A percentile compares a stretch with the other conserved stretches of the same genome.
Evolutionary conservation across 2,113 vertebrate genomes (phyloP).

Genomic region (Eolophus roseicapilla): DNA sequence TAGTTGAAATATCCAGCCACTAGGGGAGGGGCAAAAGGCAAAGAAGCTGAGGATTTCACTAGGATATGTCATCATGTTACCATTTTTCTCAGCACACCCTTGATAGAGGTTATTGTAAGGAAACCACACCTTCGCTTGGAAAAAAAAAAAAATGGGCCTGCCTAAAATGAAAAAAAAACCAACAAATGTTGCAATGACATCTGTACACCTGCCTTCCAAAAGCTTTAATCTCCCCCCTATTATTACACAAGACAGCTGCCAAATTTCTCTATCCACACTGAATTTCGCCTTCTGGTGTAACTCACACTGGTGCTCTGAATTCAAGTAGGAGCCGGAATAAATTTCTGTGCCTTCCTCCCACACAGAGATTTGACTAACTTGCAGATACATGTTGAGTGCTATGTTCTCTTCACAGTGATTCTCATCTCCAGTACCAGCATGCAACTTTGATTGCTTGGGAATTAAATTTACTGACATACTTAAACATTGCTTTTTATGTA

Average conservation of each 20-base stretch:
- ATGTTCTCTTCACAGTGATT: not conserved
- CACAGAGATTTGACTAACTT: not conserved
- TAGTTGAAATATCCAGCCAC: not conserved
- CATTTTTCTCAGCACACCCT: not conserved
- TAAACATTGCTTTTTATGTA: not conserved
- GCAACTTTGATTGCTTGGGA: not conserved
- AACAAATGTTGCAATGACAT: not conserved
- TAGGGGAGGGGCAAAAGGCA: not conserved
- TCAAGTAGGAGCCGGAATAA: conserved; percentile 10
- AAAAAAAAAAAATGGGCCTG: not conserved
- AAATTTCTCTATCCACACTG: not conserved
- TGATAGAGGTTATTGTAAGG: not conserved
- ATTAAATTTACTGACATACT: not conserved
- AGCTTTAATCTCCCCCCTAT: not conserved
- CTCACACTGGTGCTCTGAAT: conserved; percentile 5
- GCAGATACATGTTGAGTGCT: not conserved
- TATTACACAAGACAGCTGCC: not conserved
- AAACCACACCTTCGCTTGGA: not conserved
- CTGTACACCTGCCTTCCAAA: not conserved
- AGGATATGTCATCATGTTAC: not conserved
- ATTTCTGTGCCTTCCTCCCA: conserved; percentile 40
- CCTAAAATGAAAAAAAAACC: not conserved
- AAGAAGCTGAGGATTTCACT: not conserved
- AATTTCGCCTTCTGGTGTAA: conserved; percentile 24
- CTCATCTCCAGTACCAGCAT: not conserved